These are phyloP conservation scores for Anolis sagrei DNA, from an alignment of 2,113 vertebrate species.

Conservation along the genomic window DNA sequence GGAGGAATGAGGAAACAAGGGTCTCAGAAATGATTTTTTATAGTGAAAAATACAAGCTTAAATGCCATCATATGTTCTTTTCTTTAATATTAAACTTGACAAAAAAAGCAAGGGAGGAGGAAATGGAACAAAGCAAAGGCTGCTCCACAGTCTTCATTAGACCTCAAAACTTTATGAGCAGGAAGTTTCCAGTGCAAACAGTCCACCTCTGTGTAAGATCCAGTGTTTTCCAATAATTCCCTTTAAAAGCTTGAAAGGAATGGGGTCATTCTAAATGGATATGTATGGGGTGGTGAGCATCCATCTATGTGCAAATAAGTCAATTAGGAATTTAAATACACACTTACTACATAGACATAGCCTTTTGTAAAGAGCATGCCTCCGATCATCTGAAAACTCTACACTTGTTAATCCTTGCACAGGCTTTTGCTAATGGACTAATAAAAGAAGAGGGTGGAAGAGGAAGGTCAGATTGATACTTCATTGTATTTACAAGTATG, in stretches of 20 bases:
- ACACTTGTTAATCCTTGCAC: slow-evolving; percentile 69
- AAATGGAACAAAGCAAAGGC: background rate
- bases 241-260: background rate
- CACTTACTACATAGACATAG: background rate
- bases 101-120: background rate
- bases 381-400: slow-evolving; percentile 65
- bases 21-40: background rate
- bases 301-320: background rate
- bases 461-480: slow-evolving; percentile 73
- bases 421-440: slow-evolving; percentile 82
- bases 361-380: slow-evolving; percentile 38
- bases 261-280: background rate
- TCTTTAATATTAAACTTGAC: background rate
- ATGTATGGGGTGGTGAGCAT: too few species aligned
- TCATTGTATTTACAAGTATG: slow-evolving; percentile 68
- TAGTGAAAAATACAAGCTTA: background rate
- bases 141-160: background rate
- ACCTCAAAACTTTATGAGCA: background rate
- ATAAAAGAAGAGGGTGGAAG: slow-evolving; percentile 78
- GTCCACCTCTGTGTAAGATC: too few species aligned
- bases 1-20: background rate
- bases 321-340: slow-evolving; percentile 13
- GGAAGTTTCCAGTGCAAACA: background rate
- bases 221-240: background rate
- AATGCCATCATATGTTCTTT: background rate